A percentile compares a stretch with the other conserved stretches of the same genome.
phyloP scores from a whole-genome alignment of 2,113 vertebrate genomes.

The Melanotaenia duboulayi region DNA sequence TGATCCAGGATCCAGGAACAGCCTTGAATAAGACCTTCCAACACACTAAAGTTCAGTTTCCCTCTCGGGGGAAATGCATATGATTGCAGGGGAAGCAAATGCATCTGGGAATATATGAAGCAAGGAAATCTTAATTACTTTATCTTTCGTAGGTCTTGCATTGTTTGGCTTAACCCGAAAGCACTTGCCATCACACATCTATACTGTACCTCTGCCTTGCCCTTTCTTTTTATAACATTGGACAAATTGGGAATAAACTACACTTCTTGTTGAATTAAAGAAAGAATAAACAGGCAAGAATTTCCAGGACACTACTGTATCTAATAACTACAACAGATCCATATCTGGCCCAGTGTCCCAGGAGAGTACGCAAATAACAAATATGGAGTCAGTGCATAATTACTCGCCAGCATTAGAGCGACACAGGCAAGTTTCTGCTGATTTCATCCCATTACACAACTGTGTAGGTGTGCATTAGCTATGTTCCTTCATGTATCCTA shows the following conservation, averaged over 20 bases:
- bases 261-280: constrained; percentile 77
- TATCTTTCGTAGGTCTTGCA: constrained; percentile 13
- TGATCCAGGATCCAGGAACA: constrained; percentile 10
- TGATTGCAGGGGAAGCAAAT: not conserved
- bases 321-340: constrained; percentile 76
- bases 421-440: constrained; percentile 50
- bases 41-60: not conserved
- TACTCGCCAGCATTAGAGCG: constrained; percentile 63
- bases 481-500: constrained; percentile 57
- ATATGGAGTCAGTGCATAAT: constrained; percentile 71
- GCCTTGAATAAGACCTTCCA: constrained; percentile 6
- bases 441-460: constrained; percentile 61
- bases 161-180: not conserved
- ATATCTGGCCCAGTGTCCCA: constrained; percentile 71
- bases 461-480: constrained; percentile 72
- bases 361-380: constrained; percentile 64
- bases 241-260: constrained; percentile 47
- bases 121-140: constrained; percentile 35
- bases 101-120: constrained; percentile 10
- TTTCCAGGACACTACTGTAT: constrained; percentile 72
- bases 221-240: constrained; percentile 51
- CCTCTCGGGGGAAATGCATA: constrained; percentile 33
- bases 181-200: not conserved
- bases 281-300: constrained; percentile 70
- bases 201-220: constrained; percentile 13